These are phyloP conservation scores for Callitettix versicolor DNA, from an alignment of 1,140 invertebrate genomes.

Conservation along the genomic window DNA sequence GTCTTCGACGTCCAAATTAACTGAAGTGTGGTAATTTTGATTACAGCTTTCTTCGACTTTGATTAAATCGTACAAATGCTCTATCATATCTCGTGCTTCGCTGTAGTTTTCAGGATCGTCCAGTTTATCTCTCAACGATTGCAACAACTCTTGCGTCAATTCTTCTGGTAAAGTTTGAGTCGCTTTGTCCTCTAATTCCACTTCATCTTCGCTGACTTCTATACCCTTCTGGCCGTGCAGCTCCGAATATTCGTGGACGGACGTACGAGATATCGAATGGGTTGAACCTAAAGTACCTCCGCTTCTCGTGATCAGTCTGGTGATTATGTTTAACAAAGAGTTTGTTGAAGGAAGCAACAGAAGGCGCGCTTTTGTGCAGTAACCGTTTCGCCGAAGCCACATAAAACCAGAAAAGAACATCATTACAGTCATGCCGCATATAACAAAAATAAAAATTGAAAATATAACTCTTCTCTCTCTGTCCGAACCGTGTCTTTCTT, in stretches of 20 bases:
- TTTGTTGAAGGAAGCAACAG: constrained; percentile 27
- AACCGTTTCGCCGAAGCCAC: constrained; percentile 43
- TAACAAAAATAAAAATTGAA: constrained; percentile 38
- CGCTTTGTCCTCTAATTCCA: constrained; percentile 45
- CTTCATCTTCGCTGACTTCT: constrained; percentile 26
- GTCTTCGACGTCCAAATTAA: constrained; percentile 29
- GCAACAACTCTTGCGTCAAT: constrained; percentile 58
- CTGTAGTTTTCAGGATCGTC: constrained; percentile 61
- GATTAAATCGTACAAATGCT: constrained; percentile 64
- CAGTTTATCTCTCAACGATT: constrained; percentile 51
- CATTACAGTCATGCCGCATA: constrained; percentile 37
- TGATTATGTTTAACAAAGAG: constrained; percentile 30
- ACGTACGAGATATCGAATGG: constrained; percentile 41
- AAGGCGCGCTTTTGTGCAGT: constrained; percentile 34
- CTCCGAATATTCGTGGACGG: constrained; percentile 51
- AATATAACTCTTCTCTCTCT: constrained; percentile 37
- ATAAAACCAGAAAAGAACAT: constrained; percentile 39
- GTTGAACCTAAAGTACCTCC: constrained; percentile 34
- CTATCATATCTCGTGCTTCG: constrained; percentile 64
- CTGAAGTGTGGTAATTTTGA: constrained; percentile 33
- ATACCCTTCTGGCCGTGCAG: constrained; percentile 34
- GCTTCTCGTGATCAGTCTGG: constrained; percentile 31
- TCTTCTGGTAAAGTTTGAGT: constrained; percentile 63
- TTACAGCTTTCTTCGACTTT: constrained; percentile 61
- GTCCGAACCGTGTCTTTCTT: constrained; percentile 24